These are phyloP conservation scores for Ianthella basta DNA, from an alignment of 37 sponge, comb jelly and placozoan genomes.

Conservation along the genomic window DNA sequence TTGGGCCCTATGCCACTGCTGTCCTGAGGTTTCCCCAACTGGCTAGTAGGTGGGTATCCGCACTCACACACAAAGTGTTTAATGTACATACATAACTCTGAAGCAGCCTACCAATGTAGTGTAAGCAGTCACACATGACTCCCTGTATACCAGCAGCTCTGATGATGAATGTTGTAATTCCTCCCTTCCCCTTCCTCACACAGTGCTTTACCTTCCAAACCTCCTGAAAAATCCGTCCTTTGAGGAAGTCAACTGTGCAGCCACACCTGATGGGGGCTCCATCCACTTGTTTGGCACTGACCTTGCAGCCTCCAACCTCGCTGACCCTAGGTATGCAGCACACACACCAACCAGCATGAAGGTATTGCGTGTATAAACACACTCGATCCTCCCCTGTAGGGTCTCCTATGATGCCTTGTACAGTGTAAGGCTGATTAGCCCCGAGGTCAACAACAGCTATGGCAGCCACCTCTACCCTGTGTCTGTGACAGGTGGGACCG, in stretches of 20 bases:
- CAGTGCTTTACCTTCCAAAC: background rate
- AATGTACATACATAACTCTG: no score
- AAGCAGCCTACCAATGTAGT: no score
- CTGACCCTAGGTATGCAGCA: conserved; percentile 31
- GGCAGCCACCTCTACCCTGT: background rate
- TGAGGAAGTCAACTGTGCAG: conserved; percentile 38
- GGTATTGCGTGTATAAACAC: no score
- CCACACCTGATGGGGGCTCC: conserved; percentile 34
- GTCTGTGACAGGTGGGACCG: background rate
- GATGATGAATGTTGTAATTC: no score
- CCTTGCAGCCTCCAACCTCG: conserved; percentile 4
- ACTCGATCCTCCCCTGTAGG: background rate
- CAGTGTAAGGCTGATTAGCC: conserved; percentile 24
- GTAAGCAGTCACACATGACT: background rate
- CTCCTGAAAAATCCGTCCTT: conserved; percentile 23
- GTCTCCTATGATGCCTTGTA: conserved; percentile 35
- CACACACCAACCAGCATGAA: no score
- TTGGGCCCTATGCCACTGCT: conserved; percentile 9
- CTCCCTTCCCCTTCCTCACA: no score
- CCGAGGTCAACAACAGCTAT: background rate
- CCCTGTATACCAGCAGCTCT: no score
- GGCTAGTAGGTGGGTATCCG: background rate
- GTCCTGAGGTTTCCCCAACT: conserved; percentile 20
- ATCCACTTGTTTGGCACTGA: background rate
- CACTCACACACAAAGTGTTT: background rate